Evolutionary conservation across 2,888 invertebrate genomes (phyloP), one percentile per base, ranked within the genome.

Genomic region (Operophtera brumata): DNA sequence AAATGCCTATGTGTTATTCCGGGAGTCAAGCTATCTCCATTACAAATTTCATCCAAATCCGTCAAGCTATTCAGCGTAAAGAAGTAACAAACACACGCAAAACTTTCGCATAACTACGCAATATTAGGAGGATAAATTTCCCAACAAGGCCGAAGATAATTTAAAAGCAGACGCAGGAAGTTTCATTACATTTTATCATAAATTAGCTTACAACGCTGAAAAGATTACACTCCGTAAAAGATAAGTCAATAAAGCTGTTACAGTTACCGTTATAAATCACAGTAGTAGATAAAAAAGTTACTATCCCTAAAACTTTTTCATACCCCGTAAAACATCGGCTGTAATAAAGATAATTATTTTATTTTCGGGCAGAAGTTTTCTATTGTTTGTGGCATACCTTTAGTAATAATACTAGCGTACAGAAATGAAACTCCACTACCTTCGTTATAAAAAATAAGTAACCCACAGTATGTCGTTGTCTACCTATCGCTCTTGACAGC

Each of bases 311-410:
- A 47, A 49, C 41, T 54, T 54, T 47, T 49, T 46, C 45, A 37
- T 55, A 42, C 41, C 42, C 42, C 42, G 49, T 49, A 42, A 54
- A 54, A 46, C 45, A 14, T 42, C 34, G 46, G 8, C 45, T 30
- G 41, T 37, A 26, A 41, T 46, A 32, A 46, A 55, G 49, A 55
- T 55, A 46, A 55, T 50, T 50, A 47, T 47, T 53, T 46, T 50
- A 50, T 42, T 49, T 49, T 49, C 40, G 12, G 25, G 25, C 28
- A 30, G 20, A 45, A 45, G 36, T 46, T 54, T 41, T 10, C 25
- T 14, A 20, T 48, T 43, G 6, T 43, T 37, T 37, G 44, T 11
- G 11, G 11, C 30, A 36, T 6, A 13, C 7, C 13, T 36, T 1
- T 6, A 8, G 8, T 36, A 13, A 36, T 13, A 36, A 13, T 36